Conservation (phyloP, 2,888 invertebrate genomes). For the Plagodis pulveraria region DNA sequence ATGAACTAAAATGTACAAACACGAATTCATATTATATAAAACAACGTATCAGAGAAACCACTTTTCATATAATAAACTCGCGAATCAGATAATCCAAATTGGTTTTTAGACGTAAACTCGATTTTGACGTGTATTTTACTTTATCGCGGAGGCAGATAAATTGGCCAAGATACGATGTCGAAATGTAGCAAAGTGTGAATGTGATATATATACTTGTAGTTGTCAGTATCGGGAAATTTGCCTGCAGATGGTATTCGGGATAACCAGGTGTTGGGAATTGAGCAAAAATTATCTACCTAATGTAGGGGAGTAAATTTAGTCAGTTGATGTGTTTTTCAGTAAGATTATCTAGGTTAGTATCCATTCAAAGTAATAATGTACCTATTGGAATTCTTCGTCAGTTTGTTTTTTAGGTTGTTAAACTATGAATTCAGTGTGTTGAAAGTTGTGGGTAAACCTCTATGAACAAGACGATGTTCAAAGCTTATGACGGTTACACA, state of each 20-base stretch:
- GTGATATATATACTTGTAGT: conserved; percentile 22
- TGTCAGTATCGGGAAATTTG: conserved; percentile 34
- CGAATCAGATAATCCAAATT: conserved; percentile 83
- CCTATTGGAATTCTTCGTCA: no score
- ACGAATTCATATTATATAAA: background rate
- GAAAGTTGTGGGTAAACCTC: no score
- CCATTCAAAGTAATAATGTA: no score
- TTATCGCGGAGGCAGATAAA: conserved; percentile 77
- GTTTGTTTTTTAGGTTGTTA: no score
- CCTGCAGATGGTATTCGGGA: conserved; percentile 28
- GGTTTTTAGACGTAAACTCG: conserved; percentile 81
- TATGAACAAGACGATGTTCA: no score
- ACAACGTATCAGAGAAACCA: conserved; percentile 50
- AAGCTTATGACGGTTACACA: no score
- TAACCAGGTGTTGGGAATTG: conserved; percentile 26
- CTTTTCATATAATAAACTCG: conserved; percentile 68
- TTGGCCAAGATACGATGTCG: conserved; percentile 69
- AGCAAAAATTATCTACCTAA: conserved; percentile 18
- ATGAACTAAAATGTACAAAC: no score
- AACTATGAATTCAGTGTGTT: no score
- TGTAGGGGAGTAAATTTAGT: background rate
- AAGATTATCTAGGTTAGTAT: no score
- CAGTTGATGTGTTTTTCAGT: background rate
- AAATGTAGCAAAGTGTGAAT: conserved; percentile 58
- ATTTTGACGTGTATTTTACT: conserved; percentile 80